Evolutionary conservation across 2,113 vertebrate genomes (phyloP).

Genomic region (Eupsittula cactorum): DNA sequence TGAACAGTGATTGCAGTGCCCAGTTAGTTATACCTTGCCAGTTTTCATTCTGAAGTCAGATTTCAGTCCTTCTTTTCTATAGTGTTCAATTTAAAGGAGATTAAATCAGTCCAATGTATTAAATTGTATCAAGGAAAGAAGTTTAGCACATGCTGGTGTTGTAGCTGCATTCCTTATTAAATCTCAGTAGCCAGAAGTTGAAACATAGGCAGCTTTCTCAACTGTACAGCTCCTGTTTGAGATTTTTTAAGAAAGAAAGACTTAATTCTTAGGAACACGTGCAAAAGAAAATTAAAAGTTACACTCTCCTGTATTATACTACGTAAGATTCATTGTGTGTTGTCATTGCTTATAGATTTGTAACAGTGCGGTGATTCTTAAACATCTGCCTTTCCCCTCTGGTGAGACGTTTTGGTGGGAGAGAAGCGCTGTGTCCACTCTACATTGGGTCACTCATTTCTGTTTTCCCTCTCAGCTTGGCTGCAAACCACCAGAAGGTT

Average conservation of each 20-base stretch:
- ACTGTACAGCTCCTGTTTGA: background rate
- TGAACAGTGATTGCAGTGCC: background rate
- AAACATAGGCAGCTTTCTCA: background rate
- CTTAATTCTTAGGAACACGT: background rate
- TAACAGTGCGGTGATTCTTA: background rate
- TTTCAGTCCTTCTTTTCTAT: background rate
- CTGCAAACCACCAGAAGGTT: slow-evolving; percentile 32
- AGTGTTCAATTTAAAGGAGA: background rate
- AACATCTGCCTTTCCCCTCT: background rate
- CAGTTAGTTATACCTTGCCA: background rate
- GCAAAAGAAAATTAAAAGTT: background rate
- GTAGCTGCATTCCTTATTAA: background rate
- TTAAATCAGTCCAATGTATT: background rate
- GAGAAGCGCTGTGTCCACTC: background rate
- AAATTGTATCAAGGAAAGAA: background rate
- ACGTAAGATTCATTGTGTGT: background rate
- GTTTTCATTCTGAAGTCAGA: background rate
- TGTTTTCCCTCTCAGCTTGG: slow-evolving; percentile 4
- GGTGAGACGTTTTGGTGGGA: background rate
- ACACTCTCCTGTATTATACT: background rate
- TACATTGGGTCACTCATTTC: background rate
- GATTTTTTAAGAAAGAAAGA: background rate
- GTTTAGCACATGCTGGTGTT: background rate
- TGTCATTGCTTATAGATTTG: background rate
- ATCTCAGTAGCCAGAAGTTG: background rate